Percentiles rank a stretch among this genome's conserved stretches.
phyloP scores from a whole-genome alignment of 2,113 vertebrate genomes.

The Notechis scutatus region DNA sequence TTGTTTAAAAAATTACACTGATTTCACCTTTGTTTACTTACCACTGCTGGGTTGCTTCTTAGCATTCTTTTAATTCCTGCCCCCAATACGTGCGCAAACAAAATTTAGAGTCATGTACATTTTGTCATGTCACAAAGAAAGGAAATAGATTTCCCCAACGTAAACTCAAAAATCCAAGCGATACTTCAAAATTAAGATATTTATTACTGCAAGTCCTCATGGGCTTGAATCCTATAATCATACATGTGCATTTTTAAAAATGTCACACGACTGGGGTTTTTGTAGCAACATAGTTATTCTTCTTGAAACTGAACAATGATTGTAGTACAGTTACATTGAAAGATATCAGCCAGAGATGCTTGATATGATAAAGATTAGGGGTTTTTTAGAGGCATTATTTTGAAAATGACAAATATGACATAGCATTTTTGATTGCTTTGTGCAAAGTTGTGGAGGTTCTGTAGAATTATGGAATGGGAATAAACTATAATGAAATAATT shows the following conservation, averaged over 20 bases:
- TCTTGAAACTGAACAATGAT: background rate
- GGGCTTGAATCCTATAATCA: background rate
- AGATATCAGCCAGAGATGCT: background rate
- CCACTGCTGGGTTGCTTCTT: background rate
- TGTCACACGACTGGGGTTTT: background rate
- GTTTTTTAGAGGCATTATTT: background rate
- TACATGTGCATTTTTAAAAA: background rate
- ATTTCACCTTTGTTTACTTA: background rate
- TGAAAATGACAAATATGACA: background rate
- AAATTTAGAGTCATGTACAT: background rate
- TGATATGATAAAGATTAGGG: background rate
- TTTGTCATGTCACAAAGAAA: background rate
- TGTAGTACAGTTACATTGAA: background rate
- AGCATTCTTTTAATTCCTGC: background rate
- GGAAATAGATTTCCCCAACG: background rate
- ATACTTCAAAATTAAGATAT: background rate
- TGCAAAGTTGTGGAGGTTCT: background rate
- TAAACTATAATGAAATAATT: background rate
- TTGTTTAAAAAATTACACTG: background rate
- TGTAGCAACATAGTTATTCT: background rate
- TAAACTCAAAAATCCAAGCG: background rate
- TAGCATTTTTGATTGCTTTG: background rate
- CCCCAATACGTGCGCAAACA: background rate
- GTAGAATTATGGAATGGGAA: background rate
- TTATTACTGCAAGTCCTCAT: background rate